Evolutionary conservation across 2,113 vertebrate genomes (phyloP).

Genomic region (Progne subis): DNA sequence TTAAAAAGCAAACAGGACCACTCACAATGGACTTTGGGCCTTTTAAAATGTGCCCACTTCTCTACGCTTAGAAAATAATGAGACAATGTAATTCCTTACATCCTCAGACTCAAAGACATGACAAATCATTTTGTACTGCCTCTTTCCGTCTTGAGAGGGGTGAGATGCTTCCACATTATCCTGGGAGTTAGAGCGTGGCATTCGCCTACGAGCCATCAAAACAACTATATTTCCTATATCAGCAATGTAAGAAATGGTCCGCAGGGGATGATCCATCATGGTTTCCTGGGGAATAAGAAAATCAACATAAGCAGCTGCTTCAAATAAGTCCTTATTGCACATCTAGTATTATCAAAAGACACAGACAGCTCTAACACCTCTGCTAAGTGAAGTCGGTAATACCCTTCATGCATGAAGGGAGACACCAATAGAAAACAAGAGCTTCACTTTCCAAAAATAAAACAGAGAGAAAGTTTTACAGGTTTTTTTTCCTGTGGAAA

Average conservation of each 20-base stretch:
- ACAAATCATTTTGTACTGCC: conserved; percentile 98
- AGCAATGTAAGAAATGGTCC: conserved; percentile 96
- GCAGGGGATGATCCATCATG: conserved; percentile 96
- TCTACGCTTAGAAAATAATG: neutral
- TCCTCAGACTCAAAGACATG: conserved; percentile 98
- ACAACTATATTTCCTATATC: conserved; percentile 97
- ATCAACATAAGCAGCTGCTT: neutral
- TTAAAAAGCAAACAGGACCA: neutral
- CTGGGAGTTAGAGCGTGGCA: conserved; percentile 90
- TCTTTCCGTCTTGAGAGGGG: conserved; percentile 88
- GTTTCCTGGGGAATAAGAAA: conserved; percentile 80
- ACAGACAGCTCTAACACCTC: neutral
- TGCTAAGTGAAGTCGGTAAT: neutral
- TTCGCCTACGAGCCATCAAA: conserved; percentile 91
- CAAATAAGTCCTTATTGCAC: neutral
- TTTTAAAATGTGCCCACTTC: neutral
- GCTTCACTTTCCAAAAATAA: neutral
- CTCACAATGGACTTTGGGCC: neutral
- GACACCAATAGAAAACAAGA: neutral
- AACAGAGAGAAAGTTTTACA: neutral
- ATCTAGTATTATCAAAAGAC: neutral
- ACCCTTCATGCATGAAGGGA: neutral
- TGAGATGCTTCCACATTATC: conserved; percentile 90
- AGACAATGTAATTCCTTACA: conserved; percentile 77
- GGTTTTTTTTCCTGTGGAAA: neutral